Evolutionary conservation across 2,113 vertebrate species (phyloP).

Genomic region (Chascanopsetta lugubris): DNA sequence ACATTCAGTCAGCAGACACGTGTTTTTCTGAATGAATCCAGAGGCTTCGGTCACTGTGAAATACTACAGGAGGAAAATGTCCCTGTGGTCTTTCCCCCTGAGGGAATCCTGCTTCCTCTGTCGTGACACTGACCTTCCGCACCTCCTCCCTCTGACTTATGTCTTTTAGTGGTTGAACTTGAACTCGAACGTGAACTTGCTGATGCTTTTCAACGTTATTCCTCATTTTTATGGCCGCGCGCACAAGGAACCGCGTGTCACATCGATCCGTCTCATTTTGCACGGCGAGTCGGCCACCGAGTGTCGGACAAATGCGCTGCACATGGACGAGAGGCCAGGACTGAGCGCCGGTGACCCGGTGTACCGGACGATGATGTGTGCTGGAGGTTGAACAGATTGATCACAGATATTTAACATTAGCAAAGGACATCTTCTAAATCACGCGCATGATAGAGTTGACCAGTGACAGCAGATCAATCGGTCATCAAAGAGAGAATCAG

Average conservation of each 20-base stretch:
- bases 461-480: too few species aligned
- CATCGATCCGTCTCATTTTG: background rate
- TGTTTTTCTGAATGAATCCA: background rate
- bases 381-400: too few species aligned
- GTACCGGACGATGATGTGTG: too few species aligned
- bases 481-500: too few species aligned
- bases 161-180: conserved; percentile 1
- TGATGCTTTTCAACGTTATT: conserved; percentile 43
- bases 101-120: conserved; percentile 7
- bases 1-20: too few species aligned
- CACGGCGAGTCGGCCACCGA: background rate
- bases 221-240: conserved; percentile 1
- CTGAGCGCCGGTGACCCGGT: too few species aligned
- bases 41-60: background rate
- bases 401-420: too few species aligned
- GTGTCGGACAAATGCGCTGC: background rate
- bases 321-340: too few species aligned
- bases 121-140: conserved; percentile 6
- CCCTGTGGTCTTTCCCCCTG: background rate
- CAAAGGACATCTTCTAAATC: too few species aligned
- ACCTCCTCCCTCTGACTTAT: conserved; percentile 9
- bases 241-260: background rate
- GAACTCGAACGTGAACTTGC: conserved; percentile 42
- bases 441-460: too few species aligned
- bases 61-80: background rate